phyloP scores from a whole-genome alignment of 1,140 invertebrate species.

The Apis cerana region DNA sequence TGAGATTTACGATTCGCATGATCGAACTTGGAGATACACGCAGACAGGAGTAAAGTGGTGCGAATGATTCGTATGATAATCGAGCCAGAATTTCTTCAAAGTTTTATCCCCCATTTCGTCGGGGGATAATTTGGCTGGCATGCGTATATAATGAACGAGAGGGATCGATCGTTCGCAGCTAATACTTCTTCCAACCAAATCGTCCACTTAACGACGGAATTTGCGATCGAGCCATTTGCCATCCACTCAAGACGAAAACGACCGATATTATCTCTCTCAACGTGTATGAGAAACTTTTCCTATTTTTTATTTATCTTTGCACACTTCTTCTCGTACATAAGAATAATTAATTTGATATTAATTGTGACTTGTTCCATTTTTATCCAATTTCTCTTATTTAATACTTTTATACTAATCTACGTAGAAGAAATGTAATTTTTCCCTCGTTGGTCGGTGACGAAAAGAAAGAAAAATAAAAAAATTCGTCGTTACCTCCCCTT shows the following conservation, averaged over 20 bases:
- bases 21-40: conserved; percentile 5
- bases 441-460: accelerated
- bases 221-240: conserved; percentile 49
- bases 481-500: no score
- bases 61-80: neutral
- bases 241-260: conserved; percentile 8
- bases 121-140: neutral
- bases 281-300: no score
- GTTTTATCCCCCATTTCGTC: neutral
- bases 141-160: conserved; percentile 38
- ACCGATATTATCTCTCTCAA: neutral
- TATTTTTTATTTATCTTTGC: no score
- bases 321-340: no score
- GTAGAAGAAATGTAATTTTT: no score
- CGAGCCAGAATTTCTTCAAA: neutral
- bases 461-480: no score
- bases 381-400: no score
- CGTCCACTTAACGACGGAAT: conserved; percentile 56
- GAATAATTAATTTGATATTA: no score
- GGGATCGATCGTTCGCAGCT: conserved; percentile 36
- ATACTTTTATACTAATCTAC: no score
- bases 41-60: neutral
- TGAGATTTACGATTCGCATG: neutral
- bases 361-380: no score
- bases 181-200: conserved; percentile 50